Base-by-base conservation (phyloP, 1,140 invertebrate species). In the Helicoverpa zea region DNA sequence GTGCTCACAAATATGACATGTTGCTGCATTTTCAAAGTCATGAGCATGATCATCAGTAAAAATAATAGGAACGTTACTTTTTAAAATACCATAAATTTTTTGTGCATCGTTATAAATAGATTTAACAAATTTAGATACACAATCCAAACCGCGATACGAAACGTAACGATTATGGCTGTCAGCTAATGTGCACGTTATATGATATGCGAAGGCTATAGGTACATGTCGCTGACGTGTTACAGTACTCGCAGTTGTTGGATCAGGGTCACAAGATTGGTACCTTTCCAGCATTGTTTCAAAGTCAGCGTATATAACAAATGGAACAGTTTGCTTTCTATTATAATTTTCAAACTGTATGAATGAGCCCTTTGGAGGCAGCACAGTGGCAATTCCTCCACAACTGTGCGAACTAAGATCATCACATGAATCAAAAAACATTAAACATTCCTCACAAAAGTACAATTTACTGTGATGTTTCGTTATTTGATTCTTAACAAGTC, bases 281-380 rank as follows among this genome's bases (percentile, higher is more conserved):
- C n/a, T 49, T 58, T 52, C 30, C 18, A 91, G 80, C n/a, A 89
- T 18, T 63, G 82, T 88, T 87, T 94, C 89, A 61, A 92, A 87
- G 86, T 93, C 88, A 29, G 86, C 88, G 81, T 92, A 92, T 74
- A 92, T 84, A 52, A 86, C 79, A 79, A 92, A 89, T 29, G 87
- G 86, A 64, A 85, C 80, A 66, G 81, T 82, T 84, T 87, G 74
- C 81, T 88, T 84, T 72, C 82, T 81, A 11, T 72, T 30, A 80
- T 75, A 81, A 83, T 91, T 86, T 61, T 83, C 81, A 84, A 90
- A 90, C 49, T 86, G 16, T 79, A 90, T 64, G 29, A 64, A 64
- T 29, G 83, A 76, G 11, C 86, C 75, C 10, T 81, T 49, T 70
- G 83, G 80, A 49, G 87, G 85, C n/a, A 83, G 72, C 7, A 87